A percentile compares a stretch with the other conserved stretches of the same genome.
phyloP scores from a whole-genome alignment of 2,113 vertebrate genomes.

The Strix uralensis region DNA sequence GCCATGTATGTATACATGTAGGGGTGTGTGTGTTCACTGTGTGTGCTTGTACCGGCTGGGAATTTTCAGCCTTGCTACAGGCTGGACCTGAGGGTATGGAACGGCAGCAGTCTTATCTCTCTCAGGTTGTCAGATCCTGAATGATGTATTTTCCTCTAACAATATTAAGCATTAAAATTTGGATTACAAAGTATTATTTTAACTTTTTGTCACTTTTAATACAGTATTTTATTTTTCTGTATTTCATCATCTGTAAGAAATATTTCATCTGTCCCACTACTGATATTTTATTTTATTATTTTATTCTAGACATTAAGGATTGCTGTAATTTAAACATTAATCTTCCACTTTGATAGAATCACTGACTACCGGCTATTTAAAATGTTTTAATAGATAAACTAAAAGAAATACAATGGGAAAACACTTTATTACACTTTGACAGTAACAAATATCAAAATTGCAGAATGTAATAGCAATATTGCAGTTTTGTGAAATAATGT shows the following conservation, averaged over 20 bases:
- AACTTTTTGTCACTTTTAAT: not conserved
- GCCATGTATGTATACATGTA: accelerated
- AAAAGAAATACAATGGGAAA: not conserved
- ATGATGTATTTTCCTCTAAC: not conserved
- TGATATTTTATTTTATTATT: not conserved
- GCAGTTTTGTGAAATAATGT: not conserved
- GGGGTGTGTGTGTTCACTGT: too few species aligned
- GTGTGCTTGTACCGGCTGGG: not conserved
- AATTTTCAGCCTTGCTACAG: not conserved
- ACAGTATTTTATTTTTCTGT: not conserved
- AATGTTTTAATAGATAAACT: not conserved
- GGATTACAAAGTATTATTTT: not conserved
- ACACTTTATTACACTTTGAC: not conserved
- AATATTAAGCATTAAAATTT: not conserved
- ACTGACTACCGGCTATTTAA: not conserved
- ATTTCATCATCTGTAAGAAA: not conserved
- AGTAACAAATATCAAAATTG: not conserved
- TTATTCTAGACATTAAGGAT: not conserved
- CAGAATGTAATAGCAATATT: not conserved
- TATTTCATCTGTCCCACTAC: not conserved
- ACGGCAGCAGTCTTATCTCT: not conserved
- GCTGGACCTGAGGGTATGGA: not conserved
- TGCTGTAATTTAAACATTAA: not conserved
- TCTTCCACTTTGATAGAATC: not conserved
- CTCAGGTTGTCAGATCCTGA: not conserved